Conservation (phyloP, 64 coral and sea anemone species). For the Pocillopora damicornis region DNA sequence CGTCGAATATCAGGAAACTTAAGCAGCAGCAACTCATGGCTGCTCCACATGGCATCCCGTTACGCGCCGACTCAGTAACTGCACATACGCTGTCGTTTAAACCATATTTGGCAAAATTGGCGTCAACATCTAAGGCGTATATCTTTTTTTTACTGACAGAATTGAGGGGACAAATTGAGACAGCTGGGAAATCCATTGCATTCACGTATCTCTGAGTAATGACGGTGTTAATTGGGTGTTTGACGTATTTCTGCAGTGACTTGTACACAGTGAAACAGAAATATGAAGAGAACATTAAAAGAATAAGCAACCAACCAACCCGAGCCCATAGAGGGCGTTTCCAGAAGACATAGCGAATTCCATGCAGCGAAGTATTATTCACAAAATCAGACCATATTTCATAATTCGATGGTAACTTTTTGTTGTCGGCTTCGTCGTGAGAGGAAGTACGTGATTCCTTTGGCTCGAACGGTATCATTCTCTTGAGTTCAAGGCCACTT, state of each 20-base stretch:
- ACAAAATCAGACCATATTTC: slow-evolving; percentile 18
- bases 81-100: slow-evolving; percentile 72
- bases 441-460: neutral
- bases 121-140: slow-evolving; percentile 39
- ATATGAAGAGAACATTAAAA: slow-evolving; percentile 8
- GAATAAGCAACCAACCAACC: slow-evolving; percentile 21
- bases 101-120: neutral
- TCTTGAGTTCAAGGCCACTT: neutral
- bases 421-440: neutral
- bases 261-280: slow-evolving; percentile 15
- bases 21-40: slow-evolving; percentile 70
- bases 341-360: slow-evolving; percentile 24
- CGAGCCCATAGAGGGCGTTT: slow-evolving; percentile 6
- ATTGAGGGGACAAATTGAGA: slow-evolving; percentile 35
- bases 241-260: neutral
- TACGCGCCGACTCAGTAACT: slow-evolving; percentile 55
- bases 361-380: slow-evolving; percentile 41
- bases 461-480: neutral
- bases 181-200: slow-evolving; percentile 13
- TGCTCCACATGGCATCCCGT: slow-evolving; percentile 54
- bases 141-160: slow-evolving; percentile 48
- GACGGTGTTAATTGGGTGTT: slow-evolving; percentile 7
- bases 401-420: neutral
- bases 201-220: slow-evolving; percentile 7
- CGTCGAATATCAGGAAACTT: neutral